A percentile compares a stretch with the other conserved stretches of the same genome.
These are phyloP conservation scores for Tetrapedia diversipes DNA, from an alignment of 2,888 invertebrate genomes.

Conservation along the genomic window DNA sequence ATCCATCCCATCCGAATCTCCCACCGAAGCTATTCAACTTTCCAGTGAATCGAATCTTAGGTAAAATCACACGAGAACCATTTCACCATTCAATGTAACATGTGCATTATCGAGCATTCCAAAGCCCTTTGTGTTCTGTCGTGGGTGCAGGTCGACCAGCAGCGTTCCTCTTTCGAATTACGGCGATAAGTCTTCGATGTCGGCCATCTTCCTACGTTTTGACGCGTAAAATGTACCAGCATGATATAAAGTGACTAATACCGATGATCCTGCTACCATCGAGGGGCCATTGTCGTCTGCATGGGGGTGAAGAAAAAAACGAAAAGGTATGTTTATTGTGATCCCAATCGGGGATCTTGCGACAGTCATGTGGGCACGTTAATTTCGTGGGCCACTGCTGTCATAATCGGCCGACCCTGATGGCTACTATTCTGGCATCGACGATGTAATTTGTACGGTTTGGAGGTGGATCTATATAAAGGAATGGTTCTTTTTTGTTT, in stretches of 20 bases:
- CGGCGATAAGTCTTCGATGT: background rate
- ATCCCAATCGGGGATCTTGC: slow-evolving; percentile 45
- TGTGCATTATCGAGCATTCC: background rate
- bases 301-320: slow-evolving; percentile 42
- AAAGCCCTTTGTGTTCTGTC: background rate
- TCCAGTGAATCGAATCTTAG: slow-evolving; percentile 8
- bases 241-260: slow-evolving; percentile 61
- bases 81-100: background rate
- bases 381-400: slow-evolving; percentile 31
- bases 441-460: background rate
- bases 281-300: slow-evolving; percentile 26
- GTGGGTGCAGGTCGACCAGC: background rate
- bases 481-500: background rate
- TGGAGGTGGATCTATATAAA: background rate
- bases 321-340: slow-evolving; percentile 49
- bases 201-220: slow-evolving; percentile 42
- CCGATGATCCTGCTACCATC: slow-evolving; percentile 43
- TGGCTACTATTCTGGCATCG: background rate
- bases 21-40: background rate
- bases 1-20: too few species aligned
- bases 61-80: slow-evolving; percentile 15
- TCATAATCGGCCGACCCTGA: slow-evolving; percentile 30
- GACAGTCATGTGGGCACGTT: slow-evolving; percentile 51
- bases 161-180: slow-evolving; percentile 2
- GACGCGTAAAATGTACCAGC: slow-evolving; percentile 55